These are phyloP conservation scores for Crossaster papposus DNA, from an alignment of 53 echinoderm and acorn worm genomes.

Conservation along the genomic window DNA sequence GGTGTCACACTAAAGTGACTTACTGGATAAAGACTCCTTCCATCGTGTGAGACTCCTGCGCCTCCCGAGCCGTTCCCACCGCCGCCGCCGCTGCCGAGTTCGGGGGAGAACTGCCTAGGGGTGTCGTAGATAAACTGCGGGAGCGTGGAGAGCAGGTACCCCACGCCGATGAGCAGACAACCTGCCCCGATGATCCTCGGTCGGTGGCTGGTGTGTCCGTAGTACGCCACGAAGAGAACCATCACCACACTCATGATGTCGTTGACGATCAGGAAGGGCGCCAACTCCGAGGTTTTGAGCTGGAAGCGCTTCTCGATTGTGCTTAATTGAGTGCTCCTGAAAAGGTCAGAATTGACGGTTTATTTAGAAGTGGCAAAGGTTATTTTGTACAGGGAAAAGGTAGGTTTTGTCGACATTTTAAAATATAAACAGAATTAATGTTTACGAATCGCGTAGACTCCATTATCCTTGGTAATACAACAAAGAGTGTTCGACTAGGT, in stretches of 20 bases:
- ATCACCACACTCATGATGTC: conserved; percentile 75
- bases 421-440: no score
- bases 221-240: conserved; percentile 86
- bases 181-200: conserved; percentile 76
- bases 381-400: not conserved
- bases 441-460: no score
- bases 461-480: no score
- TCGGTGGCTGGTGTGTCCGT: conserved; percentile 85
- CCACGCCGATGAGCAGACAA: conserved; percentile 62
- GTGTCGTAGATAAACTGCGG: conserved; percentile 85
- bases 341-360: not conserved
- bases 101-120: conserved; percentile 45
- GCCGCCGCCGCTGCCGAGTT: not conserved
- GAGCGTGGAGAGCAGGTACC: conserved; percentile 70
- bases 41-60: not conserved
- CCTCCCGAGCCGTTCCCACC: not conserved
- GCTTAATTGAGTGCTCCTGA: conserved; percentile 65
- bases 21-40: conserved; percentile 4
- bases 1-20: not conserved
- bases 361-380: not conserved
- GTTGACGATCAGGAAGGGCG: conserved; percentile 74
- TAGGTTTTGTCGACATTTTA: not conserved
- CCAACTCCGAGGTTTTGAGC: conserved; percentile 83
- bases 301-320: conserved; percentile 92
- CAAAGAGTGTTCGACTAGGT: no score